Base-by-base conservation (phyloP, 2,113 vertebrate genomes). In the Pterocles orientalis region DNA sequence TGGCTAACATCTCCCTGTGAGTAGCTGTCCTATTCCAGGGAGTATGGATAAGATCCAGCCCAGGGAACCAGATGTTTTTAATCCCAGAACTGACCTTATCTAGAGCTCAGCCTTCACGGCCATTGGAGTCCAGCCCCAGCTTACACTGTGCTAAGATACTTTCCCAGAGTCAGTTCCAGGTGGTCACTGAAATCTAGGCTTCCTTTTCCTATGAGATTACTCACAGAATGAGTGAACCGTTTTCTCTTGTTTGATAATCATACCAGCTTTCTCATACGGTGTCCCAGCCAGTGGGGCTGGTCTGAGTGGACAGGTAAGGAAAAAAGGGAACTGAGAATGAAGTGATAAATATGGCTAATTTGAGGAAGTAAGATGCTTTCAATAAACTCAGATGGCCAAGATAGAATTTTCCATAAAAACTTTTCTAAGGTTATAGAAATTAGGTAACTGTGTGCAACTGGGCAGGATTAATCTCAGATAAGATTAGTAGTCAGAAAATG, bases 101-200 rank as follows among this genome's bases (percentile, higher is more conserved):
- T 77, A 73, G 50, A 87, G 73, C 26, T 31, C 85, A 91, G 75
- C 50, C 53, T 75, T 69, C 47, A 60, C 2, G 26, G 58, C 23
- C 57, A 18, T 3, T n/a, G 53, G 48, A 90, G 82, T 82, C 73
- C 36, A 12, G 53, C 45, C 88, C 43, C n/a, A 82, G 51, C 62
- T 93, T 64, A 84, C 14, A 18, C 53, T 71, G 25, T 2, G 14
- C 33, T 20, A n/a, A 82, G 73, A 24, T n/a, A 62, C 64, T 75
- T 94, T 84, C 88, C 83, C 91, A 86, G 51, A 54, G 43, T 77
- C 58, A 26, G 51, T 58, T 92, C 86, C 86, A 94, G 68, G 68
- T 83, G 76, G 62, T 31, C 86, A 78, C 23, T 24, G 51, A 73
- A 83, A 93, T 47, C 39, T 39, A 70, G 58, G 19, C 87, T 48